A percentile compares a stretch with the other conserved stretches of the same genome.
These are phyloP conservation scores for Ptychadena robeensis DNA, from an alignment of 2,797 vertebrate genomes.

Conservation along the genomic window DNA sequence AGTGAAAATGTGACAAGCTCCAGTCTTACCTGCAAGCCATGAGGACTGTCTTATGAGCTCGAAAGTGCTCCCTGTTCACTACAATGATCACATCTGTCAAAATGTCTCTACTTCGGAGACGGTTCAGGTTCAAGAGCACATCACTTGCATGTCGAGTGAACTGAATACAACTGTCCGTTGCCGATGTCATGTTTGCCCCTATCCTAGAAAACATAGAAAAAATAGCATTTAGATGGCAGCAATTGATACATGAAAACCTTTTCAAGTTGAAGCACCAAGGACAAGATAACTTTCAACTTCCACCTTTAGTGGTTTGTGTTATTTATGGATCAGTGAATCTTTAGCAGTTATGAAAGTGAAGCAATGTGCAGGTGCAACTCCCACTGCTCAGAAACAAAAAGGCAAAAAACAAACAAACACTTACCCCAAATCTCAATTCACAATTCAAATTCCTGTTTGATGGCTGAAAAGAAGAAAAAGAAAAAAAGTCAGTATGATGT, in stretches of 20 bases:
- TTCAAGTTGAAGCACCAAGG: background rate
- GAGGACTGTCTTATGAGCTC: conserved; percentile 97
- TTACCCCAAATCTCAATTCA: conserved; percentile 77
- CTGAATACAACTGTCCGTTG: conserved; percentile 98
- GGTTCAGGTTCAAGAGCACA: conserved; percentile 95
- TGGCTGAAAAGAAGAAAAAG: conserved; percentile 67
- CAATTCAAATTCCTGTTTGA: conserved; percentile 76
- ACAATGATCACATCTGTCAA: conserved; percentile 97
- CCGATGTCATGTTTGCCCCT: conserved; percentile 88
- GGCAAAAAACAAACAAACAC: conserved; percentile 61
- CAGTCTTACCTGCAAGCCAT: conserved; percentile 97
- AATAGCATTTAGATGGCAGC: background rate
- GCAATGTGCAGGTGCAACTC: conserved; percentile 59
- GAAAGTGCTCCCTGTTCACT: conserved; percentile 94
- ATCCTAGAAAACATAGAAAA: conserved; percentile 64
- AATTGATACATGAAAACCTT: background rate
- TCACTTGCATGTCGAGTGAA: conserved; percentile 98
- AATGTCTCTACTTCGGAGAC: conserved; percentile 93
- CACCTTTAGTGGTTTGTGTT: conserved; percentile 3
- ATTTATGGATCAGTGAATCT: conserved; percentile 32
- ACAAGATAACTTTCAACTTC: conserved; percentile 50
- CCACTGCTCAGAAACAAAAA: background rate
- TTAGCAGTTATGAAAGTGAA: background rate
- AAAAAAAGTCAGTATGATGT: background rate
- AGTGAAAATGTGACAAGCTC: background rate